Evolutionary conservation across 1,140 invertebrate genomes (phyloP).

Genomic region (Euwallacea fornicatus): DNA sequence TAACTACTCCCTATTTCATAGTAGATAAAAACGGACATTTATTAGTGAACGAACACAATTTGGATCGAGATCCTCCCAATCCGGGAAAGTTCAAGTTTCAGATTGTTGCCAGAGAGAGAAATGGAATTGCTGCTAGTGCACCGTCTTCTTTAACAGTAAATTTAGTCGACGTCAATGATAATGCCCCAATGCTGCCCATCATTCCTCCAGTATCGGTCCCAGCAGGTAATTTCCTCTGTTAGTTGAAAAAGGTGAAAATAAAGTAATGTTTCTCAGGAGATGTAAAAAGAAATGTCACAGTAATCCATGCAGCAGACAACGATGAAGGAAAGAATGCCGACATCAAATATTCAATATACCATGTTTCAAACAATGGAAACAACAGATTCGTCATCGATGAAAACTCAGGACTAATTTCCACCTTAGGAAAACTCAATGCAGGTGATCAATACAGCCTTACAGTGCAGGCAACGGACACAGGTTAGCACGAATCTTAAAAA

Average conservation of each 20-base stretch:
- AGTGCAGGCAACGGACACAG: conserved; percentile 73
- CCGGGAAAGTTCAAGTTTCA: conserved; percentile 81
- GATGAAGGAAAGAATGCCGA: conserved; percentile 82
- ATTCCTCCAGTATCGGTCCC: conserved; percentile 76
- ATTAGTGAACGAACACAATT: conserved; percentile 77
- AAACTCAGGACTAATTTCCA: conserved; percentile 74
- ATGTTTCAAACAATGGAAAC: conserved; percentile 85
- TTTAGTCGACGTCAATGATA: conserved; percentile 83
- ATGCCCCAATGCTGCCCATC: conserved; percentile 75
- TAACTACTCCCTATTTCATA: conserved; percentile 81
- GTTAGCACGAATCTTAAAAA: conserved; percentile 4
- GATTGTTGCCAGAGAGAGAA: conserved; percentile 77
- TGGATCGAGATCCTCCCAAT: conserved; percentile 86
- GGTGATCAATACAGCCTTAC: conserved; percentile 89
- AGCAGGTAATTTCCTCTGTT: conserved; percentile 57
- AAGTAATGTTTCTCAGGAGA: conserved; percentile 55
- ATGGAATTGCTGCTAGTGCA: conserved; percentile 74
- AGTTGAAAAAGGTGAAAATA: no score
- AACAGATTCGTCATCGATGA: conserved; percentile 84
- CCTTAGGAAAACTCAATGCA: conserved; percentile 75
- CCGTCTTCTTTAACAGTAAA: conserved; percentile 77
- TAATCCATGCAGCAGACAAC: conserved; percentile 80
- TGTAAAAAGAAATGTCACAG: conserved; percentile 71
- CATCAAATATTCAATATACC: conserved; percentile 78
- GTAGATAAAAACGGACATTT: conserved; percentile 74